A percentile compares a stretch with the other conserved stretches of the same genome.
Conservation (phyloP, 2,888 invertebrate species). For the Reticulitermes lucifugus region DNA sequence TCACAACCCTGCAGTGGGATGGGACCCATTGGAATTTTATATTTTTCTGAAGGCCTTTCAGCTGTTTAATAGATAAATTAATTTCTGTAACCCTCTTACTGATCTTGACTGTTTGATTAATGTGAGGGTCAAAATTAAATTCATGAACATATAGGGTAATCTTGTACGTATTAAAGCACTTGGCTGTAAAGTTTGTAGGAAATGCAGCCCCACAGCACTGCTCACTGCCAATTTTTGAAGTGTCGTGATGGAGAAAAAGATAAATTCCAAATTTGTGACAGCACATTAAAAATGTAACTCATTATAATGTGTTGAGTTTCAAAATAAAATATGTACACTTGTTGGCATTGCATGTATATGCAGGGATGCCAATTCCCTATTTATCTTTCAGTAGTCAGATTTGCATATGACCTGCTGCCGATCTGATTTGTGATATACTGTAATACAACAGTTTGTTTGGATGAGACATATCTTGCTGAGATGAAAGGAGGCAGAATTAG, state of each 20-base stretch:
- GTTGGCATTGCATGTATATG: neutral
- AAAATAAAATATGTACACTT: neutral
- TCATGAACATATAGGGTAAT: neutral
- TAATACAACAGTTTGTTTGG: slow-evolving; percentile 35
- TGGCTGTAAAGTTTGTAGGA: neutral
- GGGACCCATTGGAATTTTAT: too few species aligned
- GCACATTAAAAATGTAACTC: neutral
- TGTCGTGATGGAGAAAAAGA: neutral
- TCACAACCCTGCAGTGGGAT: too few species aligned
- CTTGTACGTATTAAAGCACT: slow-evolving; percentile 15
- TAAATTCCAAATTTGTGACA: slow-evolving; percentile 22
- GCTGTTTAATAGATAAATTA: too few species aligned
- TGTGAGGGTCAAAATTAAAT: slow-evolving; percentile 1
- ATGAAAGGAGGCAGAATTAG: slow-evolving; percentile 23
- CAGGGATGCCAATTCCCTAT: neutral
- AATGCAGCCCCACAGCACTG: neutral
- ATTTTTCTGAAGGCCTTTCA: too few species aligned
- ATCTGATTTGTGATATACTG: neutral
- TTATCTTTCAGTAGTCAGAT: slow-evolving; percentile 1
- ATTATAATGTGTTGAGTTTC: neutral
- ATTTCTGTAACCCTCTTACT: too few species aligned
- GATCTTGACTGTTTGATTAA: too few species aligned
- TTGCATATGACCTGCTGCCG: neutral
- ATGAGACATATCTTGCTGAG: slow-evolving; percentile 47
- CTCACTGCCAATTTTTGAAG: neutral